Conservation (phyloP, 2,888 invertebrate species). For the Lithodes maja region DNA sequence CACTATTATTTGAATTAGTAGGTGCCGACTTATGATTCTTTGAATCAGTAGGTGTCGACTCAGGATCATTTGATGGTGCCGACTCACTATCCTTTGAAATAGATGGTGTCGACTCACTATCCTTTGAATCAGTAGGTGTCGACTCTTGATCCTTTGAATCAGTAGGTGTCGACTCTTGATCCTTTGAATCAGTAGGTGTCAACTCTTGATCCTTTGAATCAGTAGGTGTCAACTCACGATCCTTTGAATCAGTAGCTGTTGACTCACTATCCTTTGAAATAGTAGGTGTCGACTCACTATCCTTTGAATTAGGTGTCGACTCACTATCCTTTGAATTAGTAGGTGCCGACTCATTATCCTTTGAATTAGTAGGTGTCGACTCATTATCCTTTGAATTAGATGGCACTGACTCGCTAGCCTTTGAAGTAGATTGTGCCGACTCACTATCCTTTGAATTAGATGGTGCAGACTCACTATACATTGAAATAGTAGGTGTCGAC, state of each 20-base stretch:
- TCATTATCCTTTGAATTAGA: background rate
- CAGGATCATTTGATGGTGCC: background rate
- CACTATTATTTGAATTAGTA: background rate
- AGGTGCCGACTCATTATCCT: background rate
- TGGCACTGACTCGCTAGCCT: background rate
- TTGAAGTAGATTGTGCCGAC: background rate
- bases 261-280: background rate
- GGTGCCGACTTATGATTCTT: background rate
- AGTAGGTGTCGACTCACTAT: background rate
- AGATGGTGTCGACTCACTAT: background rate
- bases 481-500: background rate
- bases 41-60: background rate
- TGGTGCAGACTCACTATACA: background rate
- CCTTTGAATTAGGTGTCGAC: background rate
- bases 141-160: background rate
- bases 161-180: background rate
- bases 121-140: background rate
- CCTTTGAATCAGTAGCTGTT: background rate
- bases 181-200: background rate
- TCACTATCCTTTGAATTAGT: background rate
- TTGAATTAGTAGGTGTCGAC: background rate
- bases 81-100: background rate
- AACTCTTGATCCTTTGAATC: background rate
- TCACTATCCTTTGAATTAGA: background rate
- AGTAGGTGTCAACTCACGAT: background rate